Base-by-base conservation (phyloP, 2,113 vertebrate genomes). In the Bujurquina vittata region DNA sequence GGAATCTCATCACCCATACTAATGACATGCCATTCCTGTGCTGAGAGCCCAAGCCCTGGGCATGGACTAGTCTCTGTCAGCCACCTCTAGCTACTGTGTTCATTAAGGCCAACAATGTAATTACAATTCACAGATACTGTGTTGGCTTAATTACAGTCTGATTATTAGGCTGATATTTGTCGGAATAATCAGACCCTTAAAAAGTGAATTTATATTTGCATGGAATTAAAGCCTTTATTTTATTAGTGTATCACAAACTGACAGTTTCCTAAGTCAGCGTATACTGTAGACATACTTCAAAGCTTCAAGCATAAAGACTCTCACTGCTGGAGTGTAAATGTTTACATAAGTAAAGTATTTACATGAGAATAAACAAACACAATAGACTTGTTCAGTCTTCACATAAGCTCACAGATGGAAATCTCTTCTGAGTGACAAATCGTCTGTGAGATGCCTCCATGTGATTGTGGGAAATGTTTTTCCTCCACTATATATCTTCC, bases 21-120 rank as follows among this genome's bases (percentile, higher is more conserved):
- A 95, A 96, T 95, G 94, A 95, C 93, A 88, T 92, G 89, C 92
- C 91, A 93, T 95, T 93, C 90, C 92, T 95, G 92, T 83, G 87
- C 91, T 89, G 90, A 89, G 91, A 93, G 92, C 86, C 84, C 77
- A 7, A 79, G 93, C 92, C 89, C 89, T 88, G 90, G 90, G 92
- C 92, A 87, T 83, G 90, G 92, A 92, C 91, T 86, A 85, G 91
- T 91, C 91, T 86, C 88, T 90, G 91, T 91, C 94, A 91, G 90
- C 82, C 88, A 93, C 89, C 90, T 93, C 94, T 81, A 90, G 85
- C 87, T 87, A 89, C 87, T 69, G 87, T 91, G 89, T 94, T 94
- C 90, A 95, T 94, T 93, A 94, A 88, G 90, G 84, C 91, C 92
- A 90, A 91, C 92, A 87, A 83, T 92, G 88, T 93, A 93, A 95